Evolutionary conservation across 2,888 invertebrate species (phyloP).

Genomic region (Cylloceria caligata): DNA sequence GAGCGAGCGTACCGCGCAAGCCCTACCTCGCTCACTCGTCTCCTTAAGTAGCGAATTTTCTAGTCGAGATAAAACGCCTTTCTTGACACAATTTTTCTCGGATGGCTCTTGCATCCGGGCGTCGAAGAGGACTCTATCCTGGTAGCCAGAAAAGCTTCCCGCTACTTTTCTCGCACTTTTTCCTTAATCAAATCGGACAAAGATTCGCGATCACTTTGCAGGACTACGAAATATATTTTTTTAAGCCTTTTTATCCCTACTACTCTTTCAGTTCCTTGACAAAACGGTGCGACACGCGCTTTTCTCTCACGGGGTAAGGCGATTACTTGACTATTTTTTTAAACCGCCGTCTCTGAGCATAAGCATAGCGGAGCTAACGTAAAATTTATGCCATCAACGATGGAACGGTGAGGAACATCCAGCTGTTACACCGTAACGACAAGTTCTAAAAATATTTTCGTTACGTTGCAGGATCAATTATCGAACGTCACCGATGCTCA

Average conservation of each 20-base stretch:
- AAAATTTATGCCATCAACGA: slow-evolving; percentile 70
- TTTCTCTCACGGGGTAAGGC: slow-evolving; percentile 80
- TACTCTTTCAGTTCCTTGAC: slow-evolving; percentile 52
- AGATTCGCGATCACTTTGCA: slow-evolving; percentile 53
- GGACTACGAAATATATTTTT: slow-evolving; percentile 40
- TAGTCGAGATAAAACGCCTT: slow-evolving; percentile 60
- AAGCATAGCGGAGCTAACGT: slow-evolving; percentile 36
- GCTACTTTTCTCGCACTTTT: slow-evolving; percentile 35
- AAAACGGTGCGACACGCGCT: slow-evolving; percentile 63
- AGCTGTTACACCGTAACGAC: slow-evolving; percentile 54
- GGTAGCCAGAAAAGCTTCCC: slow-evolving; percentile 37
- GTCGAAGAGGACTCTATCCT: slow-evolving; percentile 5
- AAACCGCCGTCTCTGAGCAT: slow-evolving; percentile 50
- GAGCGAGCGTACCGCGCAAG: slow-evolving; percentile 21
- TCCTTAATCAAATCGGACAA: slow-evolving; percentile 51
- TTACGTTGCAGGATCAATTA: slow-evolving; percentile 57
- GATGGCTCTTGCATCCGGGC: neutral
- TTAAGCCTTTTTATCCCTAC: slow-evolving; percentile 26
- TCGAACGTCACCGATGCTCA: slow-evolving; percentile 48
- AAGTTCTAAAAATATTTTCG: slow-evolving; percentile 66
- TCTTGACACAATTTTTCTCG: slow-evolving; percentile 36
- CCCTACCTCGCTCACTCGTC: slow-evolving; percentile 32
- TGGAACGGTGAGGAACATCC: neutral
- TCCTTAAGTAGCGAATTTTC: slow-evolving; percentile 65
- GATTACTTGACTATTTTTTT: slow-evolving; percentile 82